Evolutionary conservation across 2,113 vertebrate genomes (phyloP).

Genomic region (Oncorhynchus gorbuscha): DNA sequence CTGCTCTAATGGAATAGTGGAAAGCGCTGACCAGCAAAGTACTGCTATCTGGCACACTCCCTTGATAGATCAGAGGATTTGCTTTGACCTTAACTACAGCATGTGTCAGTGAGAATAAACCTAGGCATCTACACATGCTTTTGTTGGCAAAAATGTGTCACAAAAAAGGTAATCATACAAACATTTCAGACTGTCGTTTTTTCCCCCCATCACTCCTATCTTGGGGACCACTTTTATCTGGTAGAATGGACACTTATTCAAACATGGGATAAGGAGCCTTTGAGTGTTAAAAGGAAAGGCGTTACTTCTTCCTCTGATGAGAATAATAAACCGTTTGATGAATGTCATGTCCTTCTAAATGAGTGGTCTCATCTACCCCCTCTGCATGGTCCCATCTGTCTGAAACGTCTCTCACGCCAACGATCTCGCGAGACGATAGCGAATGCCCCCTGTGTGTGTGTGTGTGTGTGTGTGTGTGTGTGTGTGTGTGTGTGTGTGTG

Average conservation of each 20-base stretch:
- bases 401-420: background rate
- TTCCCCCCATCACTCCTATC: background rate
- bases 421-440: constrained; percentile 69
- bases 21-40: background rate
- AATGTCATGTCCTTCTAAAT: background rate
- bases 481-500: too few species aligned
- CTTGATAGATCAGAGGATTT: background rate
- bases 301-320: background rate
- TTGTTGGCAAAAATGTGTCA: background rate
- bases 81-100: background rate
- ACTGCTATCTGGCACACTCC: background rate
- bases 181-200: background rate
- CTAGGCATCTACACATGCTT: background rate
- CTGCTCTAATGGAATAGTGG: background rate
- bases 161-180: background rate
- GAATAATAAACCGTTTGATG: background rate
- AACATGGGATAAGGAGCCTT: background rate
- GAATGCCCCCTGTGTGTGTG: constrained; percentile 19
- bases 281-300: background rate
- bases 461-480: background rate
- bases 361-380: background rate
- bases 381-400: background rate
- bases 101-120: background rate
- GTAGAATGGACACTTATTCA: background rate
- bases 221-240: background rate